Base-by-base conservation (phyloP, 1,140 invertebrate genomes). In the Helicoverpa zea region DNA sequence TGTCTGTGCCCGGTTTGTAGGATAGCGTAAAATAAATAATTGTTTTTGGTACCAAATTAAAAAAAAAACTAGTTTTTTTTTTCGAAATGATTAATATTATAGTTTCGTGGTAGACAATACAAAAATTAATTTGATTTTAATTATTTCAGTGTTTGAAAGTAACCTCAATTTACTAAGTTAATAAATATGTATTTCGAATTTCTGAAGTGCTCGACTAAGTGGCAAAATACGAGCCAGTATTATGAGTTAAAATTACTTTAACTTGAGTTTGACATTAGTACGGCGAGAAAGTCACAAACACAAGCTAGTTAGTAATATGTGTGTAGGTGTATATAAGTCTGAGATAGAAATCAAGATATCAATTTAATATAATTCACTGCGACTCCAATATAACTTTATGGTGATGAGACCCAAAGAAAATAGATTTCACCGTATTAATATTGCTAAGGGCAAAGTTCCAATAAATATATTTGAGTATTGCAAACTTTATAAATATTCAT, bases 361-460 rank as follows among this genome's bases (percentile, higher is more conserved):
- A 43, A 43, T 66, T 47, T 43, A 4, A 49, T 66, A 66, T n/a
- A 66, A 66, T 66, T 66, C 43, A 66, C n/a, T 35, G 30, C 61
- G n/a, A 2, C n/a, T 66, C 43, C 43, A 66, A 66, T 66, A 66
- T 66, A 47, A 66, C 47, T 66, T 66, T 66, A 66, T 49, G 63
- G 47, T 66, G 63, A 66, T 66, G 63, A 66, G n/a, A 66, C 11
- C n/a, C n/a, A 43, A 64, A 64, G 30, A 66, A 66, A 66, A 66
- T 16, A 16, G 35, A 64, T 64, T 16, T 10, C 9, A 49, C 35
- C 49, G 18, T 66, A 66, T 66, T 66, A 23, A 47, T 43, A 66
- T 49, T 18, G 16, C 63, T 47, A 66, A 49, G 63, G 16, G 63
- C 63, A 66, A 66, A 66, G 63, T 66, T 66, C 43, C 10, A 49